phyloP scores from a whole-genome alignment of 2,888 invertebrate species.

The Leucoptera coffeella region DNA sequence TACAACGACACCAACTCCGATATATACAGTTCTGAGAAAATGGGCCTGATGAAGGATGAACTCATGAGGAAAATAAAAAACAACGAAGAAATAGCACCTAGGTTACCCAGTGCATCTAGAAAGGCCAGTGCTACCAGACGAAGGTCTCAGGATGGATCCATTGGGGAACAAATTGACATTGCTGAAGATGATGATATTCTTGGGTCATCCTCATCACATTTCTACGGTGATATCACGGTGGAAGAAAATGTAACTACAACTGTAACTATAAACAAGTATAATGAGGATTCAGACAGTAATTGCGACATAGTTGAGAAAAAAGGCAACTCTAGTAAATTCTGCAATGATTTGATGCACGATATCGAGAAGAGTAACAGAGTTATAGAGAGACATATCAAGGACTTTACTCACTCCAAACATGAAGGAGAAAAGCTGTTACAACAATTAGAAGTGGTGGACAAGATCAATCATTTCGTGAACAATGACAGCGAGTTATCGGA shows the following conservation, averaged over 20 bases:
- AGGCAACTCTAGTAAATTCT: constrained; percentile 12
- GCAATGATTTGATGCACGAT: constrained; percentile 36
- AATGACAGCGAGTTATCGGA: constrained; percentile 21
- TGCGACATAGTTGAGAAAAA: constrained; percentile 17
- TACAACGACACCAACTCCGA: constrained; percentile 21
- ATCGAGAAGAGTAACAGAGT: constrained; percentile 36
- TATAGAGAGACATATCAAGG: constrained; percentile 45
- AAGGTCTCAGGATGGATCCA: constrained; percentile 26
- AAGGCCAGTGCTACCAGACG: constrained; percentile 22
- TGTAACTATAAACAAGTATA: constrained; percentile 11
- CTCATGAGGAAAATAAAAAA: constrained; percentile 32
- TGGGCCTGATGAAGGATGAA: constrained; percentile 30
- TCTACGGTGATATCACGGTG: background rate
- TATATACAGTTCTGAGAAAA: constrained; percentile 23
- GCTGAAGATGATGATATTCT: constrained; percentile 9
- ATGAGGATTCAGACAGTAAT: background rate
- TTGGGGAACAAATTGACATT: constrained; percentile 32
- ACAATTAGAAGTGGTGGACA: constrained; percentile 43
- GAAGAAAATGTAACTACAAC: background rate
- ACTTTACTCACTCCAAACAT: constrained; percentile 29
- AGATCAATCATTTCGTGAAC: constrained; percentile 39
- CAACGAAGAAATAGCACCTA: constrained; percentile 19
- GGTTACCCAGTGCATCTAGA: too few species aligned
- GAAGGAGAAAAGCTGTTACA: constrained; percentile 43
- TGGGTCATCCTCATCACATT: too few species aligned